These are phyloP conservation scores for Papilio dardanus DNA, from an alignment of 1,140 invertebrate species.

Conservation along the genomic window DNA sequence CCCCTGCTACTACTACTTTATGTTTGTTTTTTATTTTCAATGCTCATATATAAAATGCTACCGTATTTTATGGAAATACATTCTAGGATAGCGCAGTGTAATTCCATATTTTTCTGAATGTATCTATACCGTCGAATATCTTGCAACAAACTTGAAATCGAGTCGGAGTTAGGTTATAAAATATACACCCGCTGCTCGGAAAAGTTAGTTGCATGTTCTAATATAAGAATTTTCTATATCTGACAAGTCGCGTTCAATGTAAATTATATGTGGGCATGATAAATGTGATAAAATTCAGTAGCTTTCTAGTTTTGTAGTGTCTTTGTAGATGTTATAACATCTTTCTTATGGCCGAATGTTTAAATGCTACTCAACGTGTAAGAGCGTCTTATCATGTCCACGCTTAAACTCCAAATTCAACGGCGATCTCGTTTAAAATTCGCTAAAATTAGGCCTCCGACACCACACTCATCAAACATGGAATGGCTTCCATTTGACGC, in stretches of 20 bases:
- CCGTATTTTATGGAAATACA: constrained; percentile 27
- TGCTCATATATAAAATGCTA: not conserved
- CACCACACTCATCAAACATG: too few relatives aligned
- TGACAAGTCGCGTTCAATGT: not conserved
- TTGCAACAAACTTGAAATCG: constrained; percentile 26
- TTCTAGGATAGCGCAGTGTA: constrained; percentile 27
- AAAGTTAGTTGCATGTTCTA: constrained; percentile 2
- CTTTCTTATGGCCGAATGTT: too few relatives aligned
- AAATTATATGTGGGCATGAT: not conserved
- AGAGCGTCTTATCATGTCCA: too few relatives aligned
- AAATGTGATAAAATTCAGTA: too few relatives aligned
- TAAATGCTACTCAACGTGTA: too few relatives aligned
- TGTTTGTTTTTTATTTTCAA: not conserved
- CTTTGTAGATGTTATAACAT: too few relatives aligned
- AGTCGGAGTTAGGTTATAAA: constrained; percentile 19
- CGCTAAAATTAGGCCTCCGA: too few relatives aligned
- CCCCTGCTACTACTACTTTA: too few relatives aligned
- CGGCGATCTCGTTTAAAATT: too few relatives aligned
- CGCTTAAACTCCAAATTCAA: too few relatives aligned
- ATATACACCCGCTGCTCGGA: not conserved
- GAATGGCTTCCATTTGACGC: too few relatives aligned
- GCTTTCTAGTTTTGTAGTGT: too few relatives aligned
- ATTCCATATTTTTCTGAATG: constrained; percentile 38
- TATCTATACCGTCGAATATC: constrained; percentile 18
- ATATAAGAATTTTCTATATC: not conserved